phyloP scores from a whole-genome alignment of 2,888 invertebrate species.

The Eurytoma californica region DNA sequence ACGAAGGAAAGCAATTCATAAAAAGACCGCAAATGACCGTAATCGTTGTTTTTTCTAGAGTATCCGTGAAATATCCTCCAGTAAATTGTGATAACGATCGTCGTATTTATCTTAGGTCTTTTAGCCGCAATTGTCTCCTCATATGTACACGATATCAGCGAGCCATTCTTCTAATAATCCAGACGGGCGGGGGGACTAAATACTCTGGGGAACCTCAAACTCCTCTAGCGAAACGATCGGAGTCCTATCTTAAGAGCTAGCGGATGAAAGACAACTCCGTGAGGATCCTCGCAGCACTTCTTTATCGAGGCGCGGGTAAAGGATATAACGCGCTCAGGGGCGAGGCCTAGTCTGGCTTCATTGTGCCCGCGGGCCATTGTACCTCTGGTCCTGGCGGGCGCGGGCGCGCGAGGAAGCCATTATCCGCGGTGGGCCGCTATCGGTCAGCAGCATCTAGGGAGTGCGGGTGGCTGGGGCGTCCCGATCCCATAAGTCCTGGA shows the following conservation, averaged over 20 bases:
- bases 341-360: constrained; percentile 4
- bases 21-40: no score
- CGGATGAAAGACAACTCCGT: constrained; percentile 2
- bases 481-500: constrained; percentile 62
- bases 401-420: constrained; percentile 59
- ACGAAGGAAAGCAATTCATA: no score
- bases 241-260: background rate
- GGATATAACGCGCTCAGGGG: background rate
- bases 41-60: no score
- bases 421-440: constrained; percentile 68
- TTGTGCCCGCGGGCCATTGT: constrained; percentile 33
- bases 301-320: constrained; percentile 1
- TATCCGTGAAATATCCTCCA: no score
- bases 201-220: no score
- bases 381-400: background rate
- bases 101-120: background rate
- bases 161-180: constrained; percentile 21
- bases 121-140: background rate
- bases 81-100: background rate
- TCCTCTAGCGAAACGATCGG: no score
- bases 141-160: background rate
- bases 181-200: constrained; percentile 8
- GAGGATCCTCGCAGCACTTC: no score
- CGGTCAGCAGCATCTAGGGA: constrained; percentile 64
- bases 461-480: background rate